Base-by-base conservation (phyloP, 2,888 invertebrate species). In the Scaeva pyrastri region DNA sequence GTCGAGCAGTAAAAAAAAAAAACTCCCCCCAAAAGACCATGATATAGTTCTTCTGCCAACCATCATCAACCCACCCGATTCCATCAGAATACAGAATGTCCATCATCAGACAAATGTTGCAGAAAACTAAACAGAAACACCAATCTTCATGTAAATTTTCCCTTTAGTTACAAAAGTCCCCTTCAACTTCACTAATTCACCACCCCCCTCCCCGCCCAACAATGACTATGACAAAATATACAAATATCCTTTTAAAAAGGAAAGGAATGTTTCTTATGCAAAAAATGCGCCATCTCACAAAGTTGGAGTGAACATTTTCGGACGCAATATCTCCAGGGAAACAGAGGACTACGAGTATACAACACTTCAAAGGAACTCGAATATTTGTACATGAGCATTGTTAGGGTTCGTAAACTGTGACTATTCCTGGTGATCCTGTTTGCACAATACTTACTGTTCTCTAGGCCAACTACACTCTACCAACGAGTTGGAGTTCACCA, bases 51-150 rank as follows among this genome's bases (percentile, higher is more conserved):
- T 12, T 31, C 52, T 31, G 39, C 31, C 2, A 31, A 31, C 31
- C 31, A 31, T 31, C 11, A 36, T 60, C 55, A 26, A 41, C 39
- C 62, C 31, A 26, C 31, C 45, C 19, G 39, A 48, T 21, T 55
- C 64, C 62, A 2, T 11, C 16, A 36, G 36, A 21, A 21, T 58
- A 12, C 10, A 48, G 45, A 56, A 66, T 72, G 75, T 85, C 85
- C 85, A 81, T 85, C 84, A 85, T 76, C 80, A 81, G 80, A 31
- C 80, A 80, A 85, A 85, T 85, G 80, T 85, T 85, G 80, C 85
- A 81, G 81, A 85, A 73, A 72, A 80, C 66, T 72, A 85, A 85
- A 68, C 66, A 76, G 66, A 85, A 85, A 68, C 66, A 76, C 62
- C 66, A 80, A 72, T 60, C 66, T 26, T 52, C 31, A 81, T 81